A percentile compares a stretch with the other conserved stretches of the same genome.
Evolutionary conservation across 2,113 vertebrate species (phyloP).

Genomic region (Nannospalax galili): DNA sequence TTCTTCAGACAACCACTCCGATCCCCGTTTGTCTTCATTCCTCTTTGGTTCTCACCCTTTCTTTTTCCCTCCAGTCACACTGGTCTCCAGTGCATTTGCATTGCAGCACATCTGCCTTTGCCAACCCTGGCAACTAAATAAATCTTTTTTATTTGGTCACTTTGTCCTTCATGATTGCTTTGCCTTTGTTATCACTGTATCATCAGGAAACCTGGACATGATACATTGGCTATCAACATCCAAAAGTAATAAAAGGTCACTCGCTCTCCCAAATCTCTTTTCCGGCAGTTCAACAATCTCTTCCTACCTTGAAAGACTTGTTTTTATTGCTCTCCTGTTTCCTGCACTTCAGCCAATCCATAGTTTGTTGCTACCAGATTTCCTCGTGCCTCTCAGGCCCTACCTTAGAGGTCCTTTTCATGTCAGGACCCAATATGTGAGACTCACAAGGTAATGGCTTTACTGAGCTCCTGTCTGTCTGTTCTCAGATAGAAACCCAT

Average conservation of each 20-base stretch:
- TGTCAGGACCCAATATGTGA: constrained; percentile 55
- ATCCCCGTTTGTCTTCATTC: background rate
- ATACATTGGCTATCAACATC: constrained; percentile 68
- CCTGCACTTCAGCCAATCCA: constrained; percentile 41
- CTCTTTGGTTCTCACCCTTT: background rate
- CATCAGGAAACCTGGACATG: constrained; percentile 80
- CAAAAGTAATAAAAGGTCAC: constrained; percentile 82
- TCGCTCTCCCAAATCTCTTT: constrained; percentile 70
- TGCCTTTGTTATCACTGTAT: constrained; percentile 75
- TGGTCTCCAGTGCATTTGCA: constrained; percentile 42
- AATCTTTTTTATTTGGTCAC: constrained; percentile 68
- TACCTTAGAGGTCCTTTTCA: constrained; percentile 57
- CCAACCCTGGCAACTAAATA: constrained; percentile 70
- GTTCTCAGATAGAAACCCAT: constrained; percentile 45
- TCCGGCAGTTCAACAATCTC: constrained; percentile 69
- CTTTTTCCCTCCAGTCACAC: background rate
- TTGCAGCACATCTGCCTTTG: background rate
- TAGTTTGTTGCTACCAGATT: constrained; percentile 53
- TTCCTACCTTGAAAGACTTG: constrained; percentile 73
- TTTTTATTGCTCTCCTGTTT: constrained; percentile 61
- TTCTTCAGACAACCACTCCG: background rate
- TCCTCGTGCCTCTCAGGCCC: background rate
- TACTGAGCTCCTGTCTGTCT: constrained; percentile 54
- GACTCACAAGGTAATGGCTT: constrained; percentile 46
- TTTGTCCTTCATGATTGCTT: constrained; percentile 73